Evolutionary conservation across 2,113 vertebrate genomes (phyloP).

Genomic region (Nothobranchius furzeri): DNA sequence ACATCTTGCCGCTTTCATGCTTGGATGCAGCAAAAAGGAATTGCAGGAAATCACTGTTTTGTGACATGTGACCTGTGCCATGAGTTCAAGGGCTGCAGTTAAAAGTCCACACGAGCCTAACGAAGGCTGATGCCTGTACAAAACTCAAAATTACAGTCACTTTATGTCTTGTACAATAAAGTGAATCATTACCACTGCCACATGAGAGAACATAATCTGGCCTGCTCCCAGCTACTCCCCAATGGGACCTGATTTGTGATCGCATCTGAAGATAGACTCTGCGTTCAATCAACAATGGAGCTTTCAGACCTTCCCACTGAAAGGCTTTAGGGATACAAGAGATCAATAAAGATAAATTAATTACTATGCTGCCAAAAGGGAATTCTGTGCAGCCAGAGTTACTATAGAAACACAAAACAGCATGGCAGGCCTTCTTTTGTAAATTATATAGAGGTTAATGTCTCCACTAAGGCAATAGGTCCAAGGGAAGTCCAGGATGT

Average conservation of each 20-base stretch:
- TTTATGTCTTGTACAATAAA: constrained; percentile 53
- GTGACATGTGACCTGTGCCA: neutral
- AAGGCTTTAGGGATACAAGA: constrained; percentile 68
- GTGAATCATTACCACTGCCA: constrained; percentile 68
- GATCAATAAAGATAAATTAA: constrained; percentile 79
- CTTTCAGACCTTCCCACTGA: constrained; percentile 59
- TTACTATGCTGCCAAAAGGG: constrained; percentile 66
- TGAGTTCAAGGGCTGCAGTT: constrained; percentile 12
- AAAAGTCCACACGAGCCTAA: constrained; percentile 15
- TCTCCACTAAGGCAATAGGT: constrained; percentile 21
- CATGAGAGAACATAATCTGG: constrained; percentile 64
- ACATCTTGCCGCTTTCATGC: constrained; percentile 29
- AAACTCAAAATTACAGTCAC: constrained; percentile 54
- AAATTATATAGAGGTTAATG: constrained; percentile 38
- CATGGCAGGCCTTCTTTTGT: constrained; percentile 18
- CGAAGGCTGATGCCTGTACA: constrained; percentile 22
- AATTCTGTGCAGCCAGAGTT: constrained; percentile 46
- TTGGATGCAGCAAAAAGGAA: constrained; percentile 42
- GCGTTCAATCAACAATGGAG: constrained; percentile 71
- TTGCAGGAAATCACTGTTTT: constrained; percentile 21
- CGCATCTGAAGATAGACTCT: constrained; percentile 65
- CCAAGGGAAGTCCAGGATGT: constrained; percentile 24
- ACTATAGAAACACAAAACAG: constrained; percentile 57
- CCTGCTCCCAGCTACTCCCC: constrained; percentile 54
- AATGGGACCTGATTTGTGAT: constrained; percentile 67